These are phyloP conservation scores for Chaetura pelagica DNA, from an alignment of 2,113 vertebrate genomes.

Conservation along the genomic window DNA sequence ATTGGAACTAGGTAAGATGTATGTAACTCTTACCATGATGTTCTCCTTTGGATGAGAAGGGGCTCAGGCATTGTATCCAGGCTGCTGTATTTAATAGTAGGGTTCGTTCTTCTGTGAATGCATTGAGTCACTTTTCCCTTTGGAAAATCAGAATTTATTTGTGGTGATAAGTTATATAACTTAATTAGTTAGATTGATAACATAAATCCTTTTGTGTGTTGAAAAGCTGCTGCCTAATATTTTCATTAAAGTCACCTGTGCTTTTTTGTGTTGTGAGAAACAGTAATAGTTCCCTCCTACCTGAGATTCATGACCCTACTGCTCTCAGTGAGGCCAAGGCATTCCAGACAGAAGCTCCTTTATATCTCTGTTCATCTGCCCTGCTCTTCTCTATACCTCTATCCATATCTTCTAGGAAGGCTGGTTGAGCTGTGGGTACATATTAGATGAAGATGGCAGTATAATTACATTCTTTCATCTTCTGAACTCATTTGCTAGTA, in stretches of 20 bases:
- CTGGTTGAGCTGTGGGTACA: not conserved
- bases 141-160: not conserved
- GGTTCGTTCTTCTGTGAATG: not conserved
- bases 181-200: not conserved
- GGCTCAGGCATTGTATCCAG: not conserved
- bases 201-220: not conserved
- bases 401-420: not conserved
- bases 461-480: not conserved
- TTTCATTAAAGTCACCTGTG: not conserved
- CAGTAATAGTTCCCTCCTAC: not conserved
- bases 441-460: not conserved
- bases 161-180: not conserved
- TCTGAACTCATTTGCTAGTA: not conserved
- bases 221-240: not conserved
- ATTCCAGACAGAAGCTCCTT: not conserved
- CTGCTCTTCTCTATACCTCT: not conserved
- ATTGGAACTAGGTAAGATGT: accelerated
- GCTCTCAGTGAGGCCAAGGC: not conserved
- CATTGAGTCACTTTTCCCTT: not conserved
- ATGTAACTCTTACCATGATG: not conserved
- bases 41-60: not conserved
- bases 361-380: accelerated
- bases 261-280: not conserved
- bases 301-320: accelerated
- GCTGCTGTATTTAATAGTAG: not conserved